Evolutionary conservation across 2,888 invertebrate species (phyloP), one percentile per base, ranked within the genome.

Genomic region (Rhimphoctona megacephalus): DNA sequence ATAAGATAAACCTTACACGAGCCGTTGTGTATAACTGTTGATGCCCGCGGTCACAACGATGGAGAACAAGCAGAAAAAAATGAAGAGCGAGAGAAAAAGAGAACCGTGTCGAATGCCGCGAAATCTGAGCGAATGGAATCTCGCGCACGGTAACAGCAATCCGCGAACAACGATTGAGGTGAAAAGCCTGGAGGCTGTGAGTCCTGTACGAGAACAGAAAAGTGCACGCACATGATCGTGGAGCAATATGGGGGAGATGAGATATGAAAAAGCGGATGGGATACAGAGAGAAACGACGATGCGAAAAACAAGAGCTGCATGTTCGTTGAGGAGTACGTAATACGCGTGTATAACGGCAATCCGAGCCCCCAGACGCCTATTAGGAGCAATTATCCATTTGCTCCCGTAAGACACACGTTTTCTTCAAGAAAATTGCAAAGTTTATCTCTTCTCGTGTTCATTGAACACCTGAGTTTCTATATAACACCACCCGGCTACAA

Each of bases 351-450:
- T 91, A 91, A 91, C 89, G 88, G 91, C 88, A 87, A 85, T 90
- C 22, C 43, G 57, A 80, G 81, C 86, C 88, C 90, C 86, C 67
- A 80, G 90, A 89, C 89, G 90, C 89, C 91, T 91, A 91, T 91
- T 92, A 92, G 91, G 89, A 87, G 88, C 91, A 91, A 92, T 91
- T 91, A 91, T 90, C 91, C 89, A 85, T 89, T 87, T 76, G 67
- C 81, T 82, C 74, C 76, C 74, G 76, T 57, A 76, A 76, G 52
- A 67, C 54, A 54, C 46, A 61, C 54, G 73, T 66, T 69, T 69
- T 30, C 43, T 33, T 46, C 83, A 85, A 87, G 88, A 90, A 91
- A 86, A 87, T 76, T 64, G 73, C 33, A 19, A 39, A 52, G 52
- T 74, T 9, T 76, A 49, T 85, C 88, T 61, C 79, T 49, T 86